Evolutionary conservation across 2,888 invertebrate genomes (phyloP), one percentile per base, ranked within the genome.

Genomic region (Pteria penguin): DNA sequence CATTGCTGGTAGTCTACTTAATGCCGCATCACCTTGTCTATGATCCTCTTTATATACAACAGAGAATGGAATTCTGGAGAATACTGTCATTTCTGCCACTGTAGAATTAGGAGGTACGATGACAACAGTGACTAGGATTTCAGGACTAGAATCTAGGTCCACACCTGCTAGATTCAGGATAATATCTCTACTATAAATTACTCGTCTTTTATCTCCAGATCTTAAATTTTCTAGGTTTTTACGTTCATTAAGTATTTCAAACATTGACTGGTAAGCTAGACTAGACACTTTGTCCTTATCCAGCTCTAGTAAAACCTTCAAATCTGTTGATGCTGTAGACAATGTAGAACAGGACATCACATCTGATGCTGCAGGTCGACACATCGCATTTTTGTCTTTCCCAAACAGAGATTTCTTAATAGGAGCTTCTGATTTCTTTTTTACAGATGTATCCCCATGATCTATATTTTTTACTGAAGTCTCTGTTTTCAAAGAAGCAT

Each of bases 161-260:
- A 57, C 31, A 27, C 68, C 69, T 5, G 36, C 54, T 55, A 77
- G 60, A 32, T 77, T 72, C 29, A 63, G 62, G 29, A 72, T 63
- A 27, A 77, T 77, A 54, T 72, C 76, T 52, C 63, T 63, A 54
- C 72, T 69, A 32, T 68, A 68, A 22, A 68, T 68, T 26, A 68
- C 68, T 14, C 68, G 55, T 31, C 57, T 29, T 18, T 57, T 68
- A 31, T n/a, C 29, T 24, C 68, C 68, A 22, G 24, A 3, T 14
- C 57, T 54, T 33, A 57, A 57, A 32, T 68, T 68, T 32, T 57
- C 32, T 24, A 68, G 33, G 54, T 65, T 73, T 33, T 72, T 69
- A 36, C 73, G 45, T 32, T 77, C 76, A 70, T 69, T 77, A 18
- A 77, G 32, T 24, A 63, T 67, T 70, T 77, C 76, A 77, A 77